Evolutionary conservation across 2,797 vertebrate species (phyloP).

Genomic region (Apogon talboti): DNA sequence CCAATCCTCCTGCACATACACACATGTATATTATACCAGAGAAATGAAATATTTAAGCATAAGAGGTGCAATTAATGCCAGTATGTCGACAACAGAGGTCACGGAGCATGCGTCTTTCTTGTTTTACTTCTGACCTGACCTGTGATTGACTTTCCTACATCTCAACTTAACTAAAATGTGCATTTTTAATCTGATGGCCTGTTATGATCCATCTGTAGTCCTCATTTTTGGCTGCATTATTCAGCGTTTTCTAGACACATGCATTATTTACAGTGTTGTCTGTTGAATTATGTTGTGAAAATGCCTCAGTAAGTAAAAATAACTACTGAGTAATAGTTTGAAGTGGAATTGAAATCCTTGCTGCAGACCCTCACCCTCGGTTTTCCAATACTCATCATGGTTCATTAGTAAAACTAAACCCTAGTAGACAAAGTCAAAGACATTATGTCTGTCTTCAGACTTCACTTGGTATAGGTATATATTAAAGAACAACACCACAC

Average conservation of each 20-base stretch:
- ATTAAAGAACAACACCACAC: too few relatives aligned
- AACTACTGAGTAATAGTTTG: neutral
- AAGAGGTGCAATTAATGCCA: constrained; percentile 40
- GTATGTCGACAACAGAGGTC: constrained; percentile 57
- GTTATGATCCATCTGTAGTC: constrained; percentile 25
- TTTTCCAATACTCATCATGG: neutral
- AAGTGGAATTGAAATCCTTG: neutral
- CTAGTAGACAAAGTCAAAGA: too few relatives aligned
- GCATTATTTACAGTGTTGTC: constrained; percentile 34
- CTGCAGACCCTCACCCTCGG: too few relatives aligned
- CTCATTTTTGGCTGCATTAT: constrained; percentile 38
- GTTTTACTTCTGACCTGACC: neutral
- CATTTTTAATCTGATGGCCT: constrained; percentile 27
- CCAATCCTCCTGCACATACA: neutral
- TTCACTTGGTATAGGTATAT: too few relatives aligned
- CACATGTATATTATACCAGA: constrained; percentile 7
- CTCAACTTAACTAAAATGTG: neutral
- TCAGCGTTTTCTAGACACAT: constrained; percentile 17
- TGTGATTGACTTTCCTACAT: neutral
- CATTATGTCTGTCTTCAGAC: too few relatives aligned
- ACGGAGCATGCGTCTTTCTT: constrained; percentile 14
- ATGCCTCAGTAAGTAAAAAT: constrained; percentile 27
- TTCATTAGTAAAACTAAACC: too few relatives aligned
- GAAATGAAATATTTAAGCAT: constrained; percentile 68
- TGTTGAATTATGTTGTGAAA: constrained; percentile 36